Evolutionary conservation across 2,797 vertebrate species (phyloP), one percentile per base, ranked within the genome.

Genomic region (Pampus argenteus): DNA sequence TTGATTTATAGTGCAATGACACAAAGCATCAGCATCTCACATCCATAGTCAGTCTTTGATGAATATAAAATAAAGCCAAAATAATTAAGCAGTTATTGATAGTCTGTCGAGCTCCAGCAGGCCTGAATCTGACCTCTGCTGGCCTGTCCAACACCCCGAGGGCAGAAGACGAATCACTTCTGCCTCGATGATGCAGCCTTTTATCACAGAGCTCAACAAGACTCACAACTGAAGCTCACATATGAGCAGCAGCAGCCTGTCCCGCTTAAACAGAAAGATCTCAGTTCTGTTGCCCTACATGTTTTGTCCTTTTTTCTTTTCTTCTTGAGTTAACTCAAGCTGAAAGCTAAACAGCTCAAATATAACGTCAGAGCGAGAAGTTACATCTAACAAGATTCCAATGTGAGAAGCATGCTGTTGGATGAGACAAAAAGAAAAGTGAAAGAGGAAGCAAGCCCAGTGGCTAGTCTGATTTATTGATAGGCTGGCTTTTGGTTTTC

Each of bases 381-480:
- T 38, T 29, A 59, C 47, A 0, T 25, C 49, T 66, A 51, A 70
- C 49, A 1, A 6, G 50, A 50, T 70, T 49, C 61, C 72, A 51
- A 5, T 66, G 61, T 47, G 66, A 76, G 73, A 26, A 49, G 48
- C 50, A 64, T 3, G 52, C 40, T 17, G 6, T 2, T 3, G 2
- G 36, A 62, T 3, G 25, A 59, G 59, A 76, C 48, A 31, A 58
- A 73, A 60, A 58, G 64, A 80, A 85, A 81, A 74, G 78, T 45
- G 72, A 81, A 82, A 79, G 71, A 62, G 85, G 87, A 90, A 83
- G 79, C 54, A 25, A 79, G 79, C 60, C 84, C 80, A 63, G 71
- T 40, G 14, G 80, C 63, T 10, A 63, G 81, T 47, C 73, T 90
- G 82, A 88, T 87, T 90, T 89, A 91, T 90, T 88, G 86, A 90